A percentile compares a stretch with the other conserved stretches of the same genome.
Conservation (phyloP, 2,888 invertebrate species). For the Drosophila bunnanda region DNA sequence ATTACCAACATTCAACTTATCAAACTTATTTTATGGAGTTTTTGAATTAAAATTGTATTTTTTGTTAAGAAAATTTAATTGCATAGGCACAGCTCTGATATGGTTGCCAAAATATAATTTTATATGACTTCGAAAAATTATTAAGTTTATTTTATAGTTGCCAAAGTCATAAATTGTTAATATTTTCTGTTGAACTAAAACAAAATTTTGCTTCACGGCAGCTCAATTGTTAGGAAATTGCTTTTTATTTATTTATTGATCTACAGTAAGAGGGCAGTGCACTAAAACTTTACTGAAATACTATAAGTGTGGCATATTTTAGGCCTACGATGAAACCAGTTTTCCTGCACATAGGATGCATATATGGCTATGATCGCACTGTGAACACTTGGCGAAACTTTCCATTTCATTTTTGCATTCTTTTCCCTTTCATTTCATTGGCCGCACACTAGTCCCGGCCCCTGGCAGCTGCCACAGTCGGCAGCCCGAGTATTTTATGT, state of each 20-base stretch:
- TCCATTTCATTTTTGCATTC: slow-evolving; percentile 70
- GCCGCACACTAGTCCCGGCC: slow-evolving; percentile 12
- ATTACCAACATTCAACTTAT: too few species aligned
- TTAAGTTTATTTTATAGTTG: background rate
- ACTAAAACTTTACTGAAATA: background rate
- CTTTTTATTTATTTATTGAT: background rate
- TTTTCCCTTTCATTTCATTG: slow-evolving; percentile 68
- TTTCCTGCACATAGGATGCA: slow-evolving; percentile 23
- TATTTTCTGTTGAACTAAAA: background rate
- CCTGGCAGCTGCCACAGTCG: slow-evolving; percentile 3
- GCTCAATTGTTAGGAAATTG: background rate
- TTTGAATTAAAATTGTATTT: too few species aligned
- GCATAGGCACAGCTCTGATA: too few species aligned
- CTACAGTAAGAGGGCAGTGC: background rate
- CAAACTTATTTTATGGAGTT: too few species aligned
- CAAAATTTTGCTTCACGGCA: background rate
- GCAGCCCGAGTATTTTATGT: slow-evolving; percentile 37
- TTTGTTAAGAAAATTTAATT: too few species aligned
- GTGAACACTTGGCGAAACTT: slow-evolving; percentile 56
- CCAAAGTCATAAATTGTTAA: background rate
- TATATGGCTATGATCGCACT: slow-evolving; percentile 51
- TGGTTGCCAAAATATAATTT: background rate
- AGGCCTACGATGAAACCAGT: slow-evolving; percentile 6
- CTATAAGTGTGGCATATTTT: slow-evolving; percentile 1
- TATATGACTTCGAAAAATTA: too few species aligned